Base-by-base conservation (phyloP, 2,113 vertebrate genomes). In the Recurvirostra avosetta region DNA sequence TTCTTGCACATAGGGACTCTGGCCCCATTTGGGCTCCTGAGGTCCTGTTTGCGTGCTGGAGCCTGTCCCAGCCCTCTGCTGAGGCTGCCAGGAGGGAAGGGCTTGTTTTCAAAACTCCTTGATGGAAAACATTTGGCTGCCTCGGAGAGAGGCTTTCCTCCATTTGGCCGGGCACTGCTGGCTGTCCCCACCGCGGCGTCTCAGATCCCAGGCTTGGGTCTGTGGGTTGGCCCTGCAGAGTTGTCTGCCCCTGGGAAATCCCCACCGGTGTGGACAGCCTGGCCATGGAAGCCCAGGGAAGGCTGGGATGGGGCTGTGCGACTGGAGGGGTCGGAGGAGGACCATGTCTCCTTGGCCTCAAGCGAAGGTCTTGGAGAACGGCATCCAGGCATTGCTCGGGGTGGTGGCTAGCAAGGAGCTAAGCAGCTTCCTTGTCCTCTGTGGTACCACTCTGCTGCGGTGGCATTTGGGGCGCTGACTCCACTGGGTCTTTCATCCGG, bases 401-500 rank as follows among this genome's bases (percentile, higher is more conserved):
- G n/a, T 63, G 58, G 23, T 70, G 50, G 10, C 26, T 43, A 16
- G 43, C 9, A 19, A 38, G 36, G 62, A 71, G 20, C n/a, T 22
- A 8, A 30, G 50, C 11, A 47, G 9, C n/a, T 30, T 14, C 19
- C 20, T 21, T 27, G 34, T 18, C 27, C 61, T 36, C 61, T 47
- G 2, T 3, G 61, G 16, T 34, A 20, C 22, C 1, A 0, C 45
- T 61, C 43, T 43, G 52, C 43, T 52, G 38, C 0, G 9, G 43
- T 43, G 66, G n/a, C 14, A 5, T 0, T 0, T 6, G 58, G 52
- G 30, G 15, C 56, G 9, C 52, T 38, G 29, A 2, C 78, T n/a
- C 61, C 40, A 25, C 30, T 0, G 0, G 25, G 3, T 27, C 52
- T 49, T 0, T 0, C 36, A 56, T 36, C 30, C 16, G 19, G 19